These are phyloP conservation scores for Listronotus oregonensis DNA, from an alignment of 1,140 invertebrate species.

Conservation along the genomic window DNA sequence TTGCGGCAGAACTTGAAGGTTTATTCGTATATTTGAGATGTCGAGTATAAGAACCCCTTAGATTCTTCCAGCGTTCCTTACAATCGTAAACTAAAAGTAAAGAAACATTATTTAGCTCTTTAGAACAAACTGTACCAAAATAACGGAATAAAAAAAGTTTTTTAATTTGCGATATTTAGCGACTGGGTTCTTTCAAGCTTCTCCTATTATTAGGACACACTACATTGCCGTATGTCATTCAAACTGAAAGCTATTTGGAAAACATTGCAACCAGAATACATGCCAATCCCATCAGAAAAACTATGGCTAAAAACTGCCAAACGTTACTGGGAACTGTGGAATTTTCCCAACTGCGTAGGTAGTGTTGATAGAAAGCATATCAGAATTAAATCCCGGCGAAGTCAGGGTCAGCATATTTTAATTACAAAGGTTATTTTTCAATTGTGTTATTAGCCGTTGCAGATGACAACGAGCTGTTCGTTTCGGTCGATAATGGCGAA, in stretches of 20 bases:
- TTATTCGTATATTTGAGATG: conserved; percentile 7
- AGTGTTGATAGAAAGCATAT: too few species aligned
- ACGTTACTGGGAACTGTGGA: conserved; percentile 10
- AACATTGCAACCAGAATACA: conserved; percentile 17
- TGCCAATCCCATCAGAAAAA: conserved; percentile 15
- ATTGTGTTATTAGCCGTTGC: conserved; percentile 18
- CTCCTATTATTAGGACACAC: conserved; percentile 6
- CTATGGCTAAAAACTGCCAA: conserved; percentile 17
- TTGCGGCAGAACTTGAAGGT: conserved; percentile 15
- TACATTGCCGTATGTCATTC: neutral
- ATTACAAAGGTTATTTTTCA: too few species aligned
- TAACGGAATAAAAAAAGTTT: too few species aligned
- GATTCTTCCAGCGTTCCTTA: too few species aligned
- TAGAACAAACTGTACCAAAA: neutral
- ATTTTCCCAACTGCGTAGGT: too few species aligned
- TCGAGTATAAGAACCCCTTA: too few species aligned
- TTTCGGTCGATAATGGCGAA: conserved; percentile 16
- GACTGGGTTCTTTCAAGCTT: neutral
- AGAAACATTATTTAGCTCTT: conserved; percentile 10
- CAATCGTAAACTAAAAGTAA: too few species aligned
- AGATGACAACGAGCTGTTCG: conserved; percentile 15
- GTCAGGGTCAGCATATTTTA: too few species aligned
- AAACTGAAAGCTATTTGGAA: conserved; percentile 16
- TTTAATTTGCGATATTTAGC: too few species aligned
- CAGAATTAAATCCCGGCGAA: conserved; percentile 16